Base-by-base conservation (phyloP, 2,797 vertebrate species). In the Falco columbarius region DNA sequence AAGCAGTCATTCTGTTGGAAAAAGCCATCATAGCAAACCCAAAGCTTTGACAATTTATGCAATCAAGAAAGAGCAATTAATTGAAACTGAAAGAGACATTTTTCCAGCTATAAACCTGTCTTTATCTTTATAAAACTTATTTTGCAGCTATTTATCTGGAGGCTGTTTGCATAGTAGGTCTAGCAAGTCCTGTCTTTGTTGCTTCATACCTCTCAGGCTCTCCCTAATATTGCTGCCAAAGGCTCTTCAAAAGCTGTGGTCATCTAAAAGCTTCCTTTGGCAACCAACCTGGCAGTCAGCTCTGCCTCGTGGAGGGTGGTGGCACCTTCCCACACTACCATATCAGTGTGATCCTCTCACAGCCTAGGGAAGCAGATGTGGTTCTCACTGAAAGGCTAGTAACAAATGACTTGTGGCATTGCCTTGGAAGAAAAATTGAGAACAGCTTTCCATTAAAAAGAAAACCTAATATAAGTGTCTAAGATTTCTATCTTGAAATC, bases 11-110 rank as follows among this genome's bases (percentile, higher is more conserved):
- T 81, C 96, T 97, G 80, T 71, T 93, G 73, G 93, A 81, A 91
- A 93, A 96, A 93, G 82, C 89, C 70, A 62, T 87, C 89, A 56
- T 3, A 93, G 89, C 72, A 88, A 51, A 26, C 72, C 4, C 23
- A 85, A 93, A 86, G 19, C 92, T 92, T 94, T 89, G 88, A 52
- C 85, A 80, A 62, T 68, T 86, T 68, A 49, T 23, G 9, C 75
- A 73, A 49, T 92, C 70, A 87, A 95, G 95, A 90, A 97, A 88
- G 44, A 96, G 54, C 88, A 71, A 93, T 95, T 93, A 96, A 86
- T 62, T 65, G 55, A 86, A 91, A 65, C 36, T 20, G 61, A 54
- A 77, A 92, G 73, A 90, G 66, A 34, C 8, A 7, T 83, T 89
- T 90, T 92, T 76, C 71, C 40, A 55, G 74, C 40, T 68, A 23